phyloP scores from a whole-genome alignment of 2,797 vertebrate species.

The Siniperca undulata region DNA sequence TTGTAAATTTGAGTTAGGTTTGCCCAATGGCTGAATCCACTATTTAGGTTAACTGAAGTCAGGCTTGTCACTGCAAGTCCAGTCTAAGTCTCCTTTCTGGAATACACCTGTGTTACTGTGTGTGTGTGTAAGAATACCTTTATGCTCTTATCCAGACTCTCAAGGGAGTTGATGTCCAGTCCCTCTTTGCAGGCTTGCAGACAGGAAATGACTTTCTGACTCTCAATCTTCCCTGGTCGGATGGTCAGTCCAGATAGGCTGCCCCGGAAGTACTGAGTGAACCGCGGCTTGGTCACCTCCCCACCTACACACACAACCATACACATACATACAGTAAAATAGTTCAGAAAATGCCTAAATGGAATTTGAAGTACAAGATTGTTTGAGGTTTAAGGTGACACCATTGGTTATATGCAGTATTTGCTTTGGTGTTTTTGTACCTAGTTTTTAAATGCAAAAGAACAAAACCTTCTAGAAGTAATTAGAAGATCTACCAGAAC shows the following conservation, averaged over 20 bases:
- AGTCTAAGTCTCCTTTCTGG: not conserved
- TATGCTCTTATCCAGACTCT: slow-evolving; percentile 93
- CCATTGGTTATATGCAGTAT: no score
- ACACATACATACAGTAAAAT: slow-evolving; percentile 7
- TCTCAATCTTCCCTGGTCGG: slow-evolving; percentile 95
- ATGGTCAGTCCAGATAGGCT: slow-evolving; percentile 97
- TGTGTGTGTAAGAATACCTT: slow-evolving; percentile 86
- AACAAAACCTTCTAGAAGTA: not conserved
- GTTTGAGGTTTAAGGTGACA: not conserved
- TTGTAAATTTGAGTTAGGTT: not conserved
- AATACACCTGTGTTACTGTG: not conserved
- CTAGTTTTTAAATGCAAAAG: not conserved
- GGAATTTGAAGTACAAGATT: not conserved
- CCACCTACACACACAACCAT: slow-evolving; percentile 85
- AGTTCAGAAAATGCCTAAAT: not conserved
- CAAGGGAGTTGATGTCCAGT: slow-evolving; percentile 95
- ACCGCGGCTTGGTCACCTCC: slow-evolving; percentile 93
- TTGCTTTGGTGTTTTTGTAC: not conserved
- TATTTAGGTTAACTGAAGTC: not conserved
- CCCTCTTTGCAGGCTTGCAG: slow-evolving; percentile 98
- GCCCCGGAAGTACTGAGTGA: slow-evolving; percentile 96
- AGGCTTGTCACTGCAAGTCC: not conserved
- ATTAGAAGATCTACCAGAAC: not conserved
- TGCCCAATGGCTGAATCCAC: not conserved
- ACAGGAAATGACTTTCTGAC: slow-evolving; percentile 97